Conservation (phyloP, 2,888 invertebrate species). For the Eupithecia exiguata region DNA sequence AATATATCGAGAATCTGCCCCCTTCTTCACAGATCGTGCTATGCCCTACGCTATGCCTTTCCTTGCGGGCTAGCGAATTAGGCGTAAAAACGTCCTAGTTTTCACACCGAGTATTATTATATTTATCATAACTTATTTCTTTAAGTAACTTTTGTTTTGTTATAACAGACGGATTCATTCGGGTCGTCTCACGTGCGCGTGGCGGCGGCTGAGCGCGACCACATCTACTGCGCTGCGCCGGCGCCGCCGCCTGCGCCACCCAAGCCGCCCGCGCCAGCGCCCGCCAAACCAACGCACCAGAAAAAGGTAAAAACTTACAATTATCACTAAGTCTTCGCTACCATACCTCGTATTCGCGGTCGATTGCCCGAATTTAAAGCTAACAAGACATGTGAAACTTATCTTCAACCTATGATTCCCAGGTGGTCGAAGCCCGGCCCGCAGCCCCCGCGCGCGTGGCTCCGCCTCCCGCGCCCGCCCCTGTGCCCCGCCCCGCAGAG, state of each 20-base stretch:
- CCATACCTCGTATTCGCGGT: no score
- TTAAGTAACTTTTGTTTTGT: no score
- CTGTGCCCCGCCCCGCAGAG: conserved; percentile 29
- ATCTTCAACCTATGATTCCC: not conserved
- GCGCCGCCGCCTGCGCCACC: conserved; percentile 30
- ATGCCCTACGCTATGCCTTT: no score
- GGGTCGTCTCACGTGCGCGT: conserved; percentile 66
- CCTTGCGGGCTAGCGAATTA: no score
- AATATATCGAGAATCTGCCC: no score
- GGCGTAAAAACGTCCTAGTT: no score
- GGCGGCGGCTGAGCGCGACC: conserved; percentile 55
- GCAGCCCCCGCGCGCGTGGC: conserved; percentile 20
- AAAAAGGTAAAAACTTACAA: conserved; percentile 27
- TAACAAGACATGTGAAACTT: not conserved
- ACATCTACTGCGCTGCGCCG: conserved; percentile 51
- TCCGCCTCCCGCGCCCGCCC: conserved; percentile 28
- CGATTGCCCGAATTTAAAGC: no score
- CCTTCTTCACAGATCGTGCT: no score
- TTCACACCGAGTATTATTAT: no score
- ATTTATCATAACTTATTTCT: no score
- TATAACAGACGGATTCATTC: conserved; percentile 44
- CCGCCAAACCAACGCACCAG: conserved; percentile 30
- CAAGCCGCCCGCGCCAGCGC: conserved; percentile 27
- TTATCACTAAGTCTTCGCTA: no score
- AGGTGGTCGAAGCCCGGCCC: conserved; percentile 32